Conservation (phyloP, 2,888 invertebrate species). For the Idaea aversata region DNA sequence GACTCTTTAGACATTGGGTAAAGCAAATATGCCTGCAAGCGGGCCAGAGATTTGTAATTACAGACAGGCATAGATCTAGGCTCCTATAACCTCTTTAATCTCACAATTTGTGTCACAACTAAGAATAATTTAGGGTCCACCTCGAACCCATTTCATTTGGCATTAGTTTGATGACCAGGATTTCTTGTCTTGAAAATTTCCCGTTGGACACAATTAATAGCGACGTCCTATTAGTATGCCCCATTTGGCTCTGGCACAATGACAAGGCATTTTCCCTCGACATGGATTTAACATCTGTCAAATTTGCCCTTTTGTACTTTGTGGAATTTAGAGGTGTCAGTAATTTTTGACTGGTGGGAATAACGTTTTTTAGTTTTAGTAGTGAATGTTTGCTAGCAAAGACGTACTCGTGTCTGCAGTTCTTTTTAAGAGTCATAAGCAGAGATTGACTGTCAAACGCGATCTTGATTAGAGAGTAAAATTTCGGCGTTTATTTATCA, state of each 20-base stretch:
- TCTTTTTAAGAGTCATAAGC: no score
- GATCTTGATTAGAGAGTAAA: no score
- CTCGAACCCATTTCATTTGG: slow-evolving; percentile 75
- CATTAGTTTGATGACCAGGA: slow-evolving; percentile 72
- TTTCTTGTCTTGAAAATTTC: slow-evolving; percentile 76
- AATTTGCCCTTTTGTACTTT: not conserved
- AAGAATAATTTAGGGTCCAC: slow-evolving; percentile 58
- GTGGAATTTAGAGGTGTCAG: not conserved
- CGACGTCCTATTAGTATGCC: slow-evolving; percentile 69
- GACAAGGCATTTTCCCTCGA: slow-evolving; percentile 10
- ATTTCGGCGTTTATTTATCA: no score
- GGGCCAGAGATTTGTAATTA: not conserved
- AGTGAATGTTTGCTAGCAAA: not conserved
- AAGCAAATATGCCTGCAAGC: no score
- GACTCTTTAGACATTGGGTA: no score
- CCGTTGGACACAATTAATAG: slow-evolving; percentile 69
- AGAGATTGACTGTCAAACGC: no score
- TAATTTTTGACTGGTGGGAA: not conserved
- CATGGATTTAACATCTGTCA: slow-evolving; percentile 19
- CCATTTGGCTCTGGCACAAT: slow-evolving; percentile 26
- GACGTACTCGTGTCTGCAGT: no score
- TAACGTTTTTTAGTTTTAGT: not conserved
- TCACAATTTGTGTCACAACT: slow-evolving; percentile 33
- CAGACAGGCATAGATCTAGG: not conserved
- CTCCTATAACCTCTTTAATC: slow-evolving; percentile 7